Percentiles rank a stretch among this genome's conserved stretches.
Evolutionary conservation across 2,888 invertebrate species (phyloP).

Genomic region (Rotaria sp.): DNA sequence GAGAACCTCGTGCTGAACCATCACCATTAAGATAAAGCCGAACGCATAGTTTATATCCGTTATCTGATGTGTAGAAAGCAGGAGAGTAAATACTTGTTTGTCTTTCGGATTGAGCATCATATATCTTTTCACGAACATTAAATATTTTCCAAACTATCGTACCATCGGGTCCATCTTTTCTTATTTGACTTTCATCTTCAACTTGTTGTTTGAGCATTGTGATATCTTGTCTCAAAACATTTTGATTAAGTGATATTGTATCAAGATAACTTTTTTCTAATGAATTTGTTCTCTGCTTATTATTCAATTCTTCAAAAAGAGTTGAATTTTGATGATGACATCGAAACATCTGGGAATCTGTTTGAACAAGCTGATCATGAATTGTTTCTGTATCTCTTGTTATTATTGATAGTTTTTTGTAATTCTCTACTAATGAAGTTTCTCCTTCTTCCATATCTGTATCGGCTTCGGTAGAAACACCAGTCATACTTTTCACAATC

Average conservation of each 20-base stretch:
- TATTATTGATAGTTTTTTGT: neutral
- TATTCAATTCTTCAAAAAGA: neutral
- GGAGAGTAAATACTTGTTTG: conserved; percentile 49
- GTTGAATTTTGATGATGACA: neutral
- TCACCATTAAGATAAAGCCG: conserved; percentile 52
- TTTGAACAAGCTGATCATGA: neutral
- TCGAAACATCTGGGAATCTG: neutral
- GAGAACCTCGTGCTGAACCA: conserved; percentile 50
- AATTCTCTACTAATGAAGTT: neutral
- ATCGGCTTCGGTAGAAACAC: neutral
- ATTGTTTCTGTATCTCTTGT: neutral
- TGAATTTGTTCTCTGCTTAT: neutral
- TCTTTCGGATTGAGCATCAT: conserved; percentile 47
- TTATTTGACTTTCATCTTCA: neutral
- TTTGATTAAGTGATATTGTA: neutral
- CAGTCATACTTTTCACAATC: neutral
- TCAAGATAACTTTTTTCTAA: neutral
- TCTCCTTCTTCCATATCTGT: neutral
- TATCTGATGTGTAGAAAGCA: conserved; percentile 49
- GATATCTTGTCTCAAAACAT: neutral
- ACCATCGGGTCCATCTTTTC: conserved; percentile 45
- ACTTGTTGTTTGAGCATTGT: neutral
- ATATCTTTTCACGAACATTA: conserved; percentile 46
- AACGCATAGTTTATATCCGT: conserved; percentile 51
- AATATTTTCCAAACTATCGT: conserved; percentile 50